phyloP scores from a whole-genome alignment of 2,113 vertebrate species.

The Marmota flaviventris region DNA sequence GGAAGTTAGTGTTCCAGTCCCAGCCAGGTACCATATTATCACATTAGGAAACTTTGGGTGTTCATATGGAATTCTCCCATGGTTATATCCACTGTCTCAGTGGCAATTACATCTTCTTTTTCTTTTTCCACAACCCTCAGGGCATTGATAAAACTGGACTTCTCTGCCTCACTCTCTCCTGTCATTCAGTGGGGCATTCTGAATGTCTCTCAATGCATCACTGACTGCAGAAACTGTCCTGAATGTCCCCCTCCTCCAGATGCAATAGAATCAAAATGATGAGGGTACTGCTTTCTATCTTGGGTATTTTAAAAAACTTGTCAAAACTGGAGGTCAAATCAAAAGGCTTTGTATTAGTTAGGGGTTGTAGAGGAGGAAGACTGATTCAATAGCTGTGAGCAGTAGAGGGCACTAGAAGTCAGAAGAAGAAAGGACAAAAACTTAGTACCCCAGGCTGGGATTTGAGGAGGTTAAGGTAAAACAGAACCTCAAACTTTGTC shows the following conservation, averaged over 20 bases:
- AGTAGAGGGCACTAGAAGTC: not conserved
- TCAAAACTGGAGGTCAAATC: not conserved
- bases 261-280: not conserved
- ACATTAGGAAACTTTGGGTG: slow-evolving; percentile 68
- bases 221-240: not conserved
- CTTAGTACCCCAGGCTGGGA: accelerated
- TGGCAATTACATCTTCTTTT: slow-evolving; percentile 47
- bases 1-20: slow-evolving; percentile 20
- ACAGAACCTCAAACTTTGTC: not conserved
- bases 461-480: not conserved
- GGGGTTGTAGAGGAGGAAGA: not conserved
- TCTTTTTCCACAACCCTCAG: slow-evolving; percentile 66
- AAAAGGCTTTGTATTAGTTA: accelerated
- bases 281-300: not conserved
- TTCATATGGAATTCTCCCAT: not conserved
- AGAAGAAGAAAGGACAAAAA: not conserved
- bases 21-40: slow-evolving; percentile 83
- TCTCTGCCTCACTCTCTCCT: slow-evolving; percentile 57
- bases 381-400: not conserved
- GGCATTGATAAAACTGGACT: slow-evolving; percentile 76
- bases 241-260: not conserved
- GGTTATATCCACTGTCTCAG: slow-evolving; percentile 61
- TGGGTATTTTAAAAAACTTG: not conserved
- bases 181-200: slow-evolving; percentile 44
- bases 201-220: not conserved